Conservation (phyloP, 2,888 invertebrate species). For the Imbricaverruca yamaguchii region DNA sequence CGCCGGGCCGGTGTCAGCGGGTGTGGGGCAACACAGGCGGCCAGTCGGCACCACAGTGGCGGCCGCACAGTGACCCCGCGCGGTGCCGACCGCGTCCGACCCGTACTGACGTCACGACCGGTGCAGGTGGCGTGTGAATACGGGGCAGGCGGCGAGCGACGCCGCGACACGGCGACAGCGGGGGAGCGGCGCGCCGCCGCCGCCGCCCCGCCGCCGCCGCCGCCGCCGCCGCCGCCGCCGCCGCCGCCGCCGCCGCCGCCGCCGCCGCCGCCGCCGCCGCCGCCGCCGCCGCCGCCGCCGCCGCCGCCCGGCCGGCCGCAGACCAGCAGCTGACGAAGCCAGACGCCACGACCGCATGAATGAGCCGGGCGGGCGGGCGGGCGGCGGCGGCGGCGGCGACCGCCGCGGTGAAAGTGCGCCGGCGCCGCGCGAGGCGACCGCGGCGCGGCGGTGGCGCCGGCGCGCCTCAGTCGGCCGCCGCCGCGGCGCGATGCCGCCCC, state of each 20-base stretch:
- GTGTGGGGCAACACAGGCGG: background rate
- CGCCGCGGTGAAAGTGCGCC: too few species aligned
- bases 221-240: slow-evolving; percentile 61
- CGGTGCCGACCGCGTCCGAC: too few species aligned
- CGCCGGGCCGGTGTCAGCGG: slow-evolving; percentile 85
- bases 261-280: slow-evolving; percentile 62
- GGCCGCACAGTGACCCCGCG: slow-evolving; percentile 58
- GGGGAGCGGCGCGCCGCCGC: slow-evolving; percentile 86
- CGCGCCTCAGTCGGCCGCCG: too few species aligned
- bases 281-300: slow-evolving; percentile 74
- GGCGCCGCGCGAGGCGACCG: too few species aligned
- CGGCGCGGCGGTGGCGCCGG: too few species aligned
- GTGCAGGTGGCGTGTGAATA: too few species aligned
- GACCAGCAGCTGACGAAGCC: too few species aligned
- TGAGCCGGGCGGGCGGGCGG: too few species aligned
- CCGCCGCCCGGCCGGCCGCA: slow-evolving; percentile 70
- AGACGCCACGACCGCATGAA: too few species aligned
- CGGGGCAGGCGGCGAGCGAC: slow-evolving; percentile 28
- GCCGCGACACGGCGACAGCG: slow-evolving; percentile 90
- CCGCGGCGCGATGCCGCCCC: slow-evolving; percentile 35
- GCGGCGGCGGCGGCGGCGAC: too few species aligned
- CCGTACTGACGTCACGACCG: too few species aligned
- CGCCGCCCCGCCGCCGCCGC: slow-evolving; percentile 68
- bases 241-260: slow-evolving; percentile 72
- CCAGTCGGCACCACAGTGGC: slow-evolving; percentile 21